Evolutionary conservation across 1,140 invertebrate genomes (phyloP).

Genomic region (Armadillidium nasatum): DNA sequence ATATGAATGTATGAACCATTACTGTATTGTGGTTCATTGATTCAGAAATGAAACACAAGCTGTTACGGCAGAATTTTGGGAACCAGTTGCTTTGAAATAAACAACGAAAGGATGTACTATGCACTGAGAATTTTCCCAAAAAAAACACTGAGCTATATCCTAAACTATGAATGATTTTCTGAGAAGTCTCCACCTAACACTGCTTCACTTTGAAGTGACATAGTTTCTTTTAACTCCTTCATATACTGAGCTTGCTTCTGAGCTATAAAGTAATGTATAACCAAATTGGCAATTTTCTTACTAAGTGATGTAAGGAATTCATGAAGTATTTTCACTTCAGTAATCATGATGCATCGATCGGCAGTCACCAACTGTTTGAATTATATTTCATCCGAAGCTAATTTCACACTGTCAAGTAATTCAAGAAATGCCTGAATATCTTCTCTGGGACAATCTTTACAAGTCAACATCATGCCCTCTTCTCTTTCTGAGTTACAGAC

Average conservation of each 20-base stretch:
- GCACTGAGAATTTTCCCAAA: neutral
- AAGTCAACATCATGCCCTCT: neutral
- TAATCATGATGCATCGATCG: too few relatives aligned
- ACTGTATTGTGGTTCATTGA: neutral
- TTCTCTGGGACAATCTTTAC: conserved; percentile 12
- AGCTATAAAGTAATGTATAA: neutral
- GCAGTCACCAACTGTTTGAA: too few relatives aligned
- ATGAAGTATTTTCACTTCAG: conserved; percentile 7
- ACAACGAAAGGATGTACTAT: neutral
- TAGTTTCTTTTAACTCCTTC: neutral
- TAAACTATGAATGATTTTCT: neutral
- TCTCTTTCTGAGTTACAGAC: neutral
- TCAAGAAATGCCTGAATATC: neutral
- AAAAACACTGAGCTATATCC: neutral
- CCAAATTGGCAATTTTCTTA: neutral
- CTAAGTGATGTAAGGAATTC: neutral
- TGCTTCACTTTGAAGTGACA: neutral
- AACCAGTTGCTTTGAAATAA: neutral
- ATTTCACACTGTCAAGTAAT: neutral
- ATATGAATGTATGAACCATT: neutral
- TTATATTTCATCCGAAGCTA: neutral
- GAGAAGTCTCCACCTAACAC: neutral
- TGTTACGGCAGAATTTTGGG: neutral
- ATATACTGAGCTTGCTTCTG: conserved; percentile 5
- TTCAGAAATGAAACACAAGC: neutral